Base-by-base conservation (phyloP, 1,140 invertebrate species). In the Delia radicum region DNA sequence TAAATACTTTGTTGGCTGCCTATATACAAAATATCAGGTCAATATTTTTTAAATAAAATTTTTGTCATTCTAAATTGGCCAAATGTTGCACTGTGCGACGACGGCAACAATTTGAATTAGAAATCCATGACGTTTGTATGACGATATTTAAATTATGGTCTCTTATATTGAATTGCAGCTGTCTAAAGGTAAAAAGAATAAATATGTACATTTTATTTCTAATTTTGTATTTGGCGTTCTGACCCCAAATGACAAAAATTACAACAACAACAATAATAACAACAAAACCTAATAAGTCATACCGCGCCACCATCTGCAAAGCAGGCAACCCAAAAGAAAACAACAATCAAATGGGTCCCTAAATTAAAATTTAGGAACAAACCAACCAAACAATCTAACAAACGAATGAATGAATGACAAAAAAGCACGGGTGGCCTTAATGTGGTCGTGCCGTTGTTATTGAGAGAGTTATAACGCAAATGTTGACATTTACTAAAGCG, bases 81-180 rank as follows among this genome's bases (percentile, higher is more conserved):
- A n/a, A n/a, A n/a, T n/a, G n/a, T n/a, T n/a, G n/a, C n/a, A n/a
- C n/a, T n/a, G n/a, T n/a, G n/a, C n/a, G n/a, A n/a, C 48, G 24
- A 18, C n/a, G 24, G 21, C 18, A 55, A n/a, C 48, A 55, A 3
- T 18, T 21, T 55, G 24, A 55, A 55, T 21, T 55, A 55, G 48
- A 55, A 55, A 55, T 55, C 21, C 48, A 55, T 55, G 48, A 55
- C 48, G 48, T 55, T 55, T 55, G 48, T 55, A 55, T 55, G 48
- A 55, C 48, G 48, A 55, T 55, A 55, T 55, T 55, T 55, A 55
- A 55, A 55, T 55, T 55, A 55, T 55, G 24, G 48, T 55, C 48
- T 55, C 48, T 55, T 18, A 55, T 55, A 24, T 55, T 55, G 48
- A 55, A 55, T 55, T 55, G 48, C 48, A 55, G 48, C 48, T 55